Evolutionary conservation across 2,797 vertebrate species (phyloP), one percentile per base, ranked within the genome.

Genomic region (Thripadectes ignobilis): DNA sequence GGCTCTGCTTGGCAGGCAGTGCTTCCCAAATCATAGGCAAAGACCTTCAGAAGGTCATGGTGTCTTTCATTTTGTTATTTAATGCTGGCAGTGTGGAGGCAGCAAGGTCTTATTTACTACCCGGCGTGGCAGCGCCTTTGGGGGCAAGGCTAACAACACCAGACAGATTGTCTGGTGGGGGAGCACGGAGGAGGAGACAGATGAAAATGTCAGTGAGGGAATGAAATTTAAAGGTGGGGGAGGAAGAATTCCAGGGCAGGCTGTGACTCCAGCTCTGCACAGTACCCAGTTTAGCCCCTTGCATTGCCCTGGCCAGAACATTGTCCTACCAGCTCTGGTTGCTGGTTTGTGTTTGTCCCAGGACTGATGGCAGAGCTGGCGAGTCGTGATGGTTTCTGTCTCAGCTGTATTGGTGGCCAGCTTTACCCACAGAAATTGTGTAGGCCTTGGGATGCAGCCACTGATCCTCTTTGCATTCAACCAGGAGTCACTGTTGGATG

Each of bases 71-170:
- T 69, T 92, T 89, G 82, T 95, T 95, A 89, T 95, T 96, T 92
- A 93, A 96, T 91, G 67, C 89, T 78, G 76, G 89, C 79, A 41
- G 68, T 22, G 49, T 63, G 67, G 85, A 93, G 88, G 88, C 89
- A 87, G 90, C 68, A 39, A 89, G 87, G 85, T 89, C 85, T 96
- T 96, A 96, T 96, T 96, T 97, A 94, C 95, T 95, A 41, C 82
- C 51, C 0, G 0, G 55, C 0, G 0, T 91, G 89, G 91, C 93
- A 52, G 68, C 61, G 90, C 89, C 90, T 94, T 85, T 66, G 52
- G 72, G 93, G 94, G 89, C 95, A 93, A 95, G 86, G 93, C 91
- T 95, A 95, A 95, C 91, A 89, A 29, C 86, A 83, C 69, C 87
- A 96, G 87, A 89, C 79, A 92, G 73, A 96, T 95, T 92, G 85